Percentiles rank a stretch among this genome's conserved stretches.
Conservation (phyloP, 1,140 invertebrate genomes). For the Drosophila rhopaloa region DNA sequence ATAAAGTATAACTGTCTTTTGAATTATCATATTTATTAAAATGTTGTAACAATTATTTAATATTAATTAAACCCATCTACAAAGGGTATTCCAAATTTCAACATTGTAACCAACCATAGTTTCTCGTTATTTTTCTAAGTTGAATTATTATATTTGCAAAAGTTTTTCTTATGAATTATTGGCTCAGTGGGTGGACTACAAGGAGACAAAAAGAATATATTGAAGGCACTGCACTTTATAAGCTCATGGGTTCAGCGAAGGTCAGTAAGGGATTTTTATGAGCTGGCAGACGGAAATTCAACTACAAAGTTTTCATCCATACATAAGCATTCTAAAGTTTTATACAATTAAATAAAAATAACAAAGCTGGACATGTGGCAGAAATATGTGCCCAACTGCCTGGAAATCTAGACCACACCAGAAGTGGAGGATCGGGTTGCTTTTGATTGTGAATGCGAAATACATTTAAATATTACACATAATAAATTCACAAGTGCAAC, state of each 20-base stretch:
- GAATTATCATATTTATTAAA: too few relatives aligned
- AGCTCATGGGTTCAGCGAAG: conserved; percentile 44
- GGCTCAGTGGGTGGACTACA: conserved; percentile 10
- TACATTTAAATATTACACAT: conserved; percentile 65
- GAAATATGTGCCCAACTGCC: conserved; percentile 30
- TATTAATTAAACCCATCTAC: background rate
- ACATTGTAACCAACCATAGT: background rate
- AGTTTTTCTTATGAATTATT: conserved; percentile 79
- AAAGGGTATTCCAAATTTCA: conserved; percentile 3
- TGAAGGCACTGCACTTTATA: conserved; percentile 55
- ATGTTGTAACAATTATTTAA: background rate
- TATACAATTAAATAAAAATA: conserved; percentile 10
- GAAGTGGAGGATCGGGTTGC: conserved; percentile 36
- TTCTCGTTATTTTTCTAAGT: conserved; percentile 49
- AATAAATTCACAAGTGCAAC: conserved; percentile 43
- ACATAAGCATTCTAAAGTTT: background rate
- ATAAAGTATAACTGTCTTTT: too few relatives aligned
- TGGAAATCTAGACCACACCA: conserved; percentile 1
- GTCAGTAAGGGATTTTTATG: conserved; percentile 31
- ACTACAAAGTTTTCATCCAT: background rate
- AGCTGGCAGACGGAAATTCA: conserved; percentile 6
- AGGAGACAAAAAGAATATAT: conserved; percentile 3
- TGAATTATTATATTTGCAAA: conserved; percentile 78
- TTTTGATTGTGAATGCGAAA: conserved; percentile 45
- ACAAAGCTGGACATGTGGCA: conserved; percentile 38